Conservation (phyloP, 1,140 invertebrate species). For the Drosophila rhopaloa region DNA sequence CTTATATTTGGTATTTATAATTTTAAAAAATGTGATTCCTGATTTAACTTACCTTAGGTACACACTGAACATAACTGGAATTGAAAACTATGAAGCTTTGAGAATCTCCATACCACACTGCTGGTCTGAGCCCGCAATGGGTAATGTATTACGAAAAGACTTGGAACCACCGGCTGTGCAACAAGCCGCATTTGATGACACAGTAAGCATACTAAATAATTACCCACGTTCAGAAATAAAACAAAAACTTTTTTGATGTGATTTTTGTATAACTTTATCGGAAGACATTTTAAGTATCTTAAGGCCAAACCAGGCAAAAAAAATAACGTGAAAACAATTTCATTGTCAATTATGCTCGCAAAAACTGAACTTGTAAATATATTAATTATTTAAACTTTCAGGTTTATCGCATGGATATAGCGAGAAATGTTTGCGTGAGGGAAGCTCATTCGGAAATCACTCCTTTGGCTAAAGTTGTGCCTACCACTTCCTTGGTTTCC, state of each 20-base stretch:
- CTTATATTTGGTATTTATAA: neutral
- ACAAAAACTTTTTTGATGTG: neutral
- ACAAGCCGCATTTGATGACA: constrained; percentile 93
- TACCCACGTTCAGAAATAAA: neutral
- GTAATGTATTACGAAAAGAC: constrained; percentile 85
- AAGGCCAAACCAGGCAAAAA: neutral
- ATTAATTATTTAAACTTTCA: constrained; percentile 13
- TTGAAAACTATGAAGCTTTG: constrained; percentile 89
- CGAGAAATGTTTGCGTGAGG: constrained; percentile 89
- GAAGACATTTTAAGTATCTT: constrained; percentile 64
- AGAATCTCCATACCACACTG: constrained; percentile 89
- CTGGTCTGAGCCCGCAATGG: constrained; percentile 90
- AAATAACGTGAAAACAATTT: neutral
- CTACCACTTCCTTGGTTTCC: constrained; percentile 5
- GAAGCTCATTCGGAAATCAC: constrained; percentile 64
- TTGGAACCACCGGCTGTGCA: constrained; percentile 90
- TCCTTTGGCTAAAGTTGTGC: constrained; percentile 18
- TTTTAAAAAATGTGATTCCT: neutral
- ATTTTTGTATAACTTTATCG: neutral
- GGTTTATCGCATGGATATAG: constrained; percentile 92
- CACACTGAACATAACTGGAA: constrained; percentile 88
- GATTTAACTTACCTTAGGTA: constrained; percentile 73
- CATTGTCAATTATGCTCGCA: neutral
- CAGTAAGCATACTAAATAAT: constrained; percentile 79
- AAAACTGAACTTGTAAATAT: neutral